A percentile compares a stretch with the other conserved stretches of the same genome.
Evolutionary conservation across 2,888 invertebrate genomes (phyloP).

Genomic region (Drosophila subquinaria): DNA sequence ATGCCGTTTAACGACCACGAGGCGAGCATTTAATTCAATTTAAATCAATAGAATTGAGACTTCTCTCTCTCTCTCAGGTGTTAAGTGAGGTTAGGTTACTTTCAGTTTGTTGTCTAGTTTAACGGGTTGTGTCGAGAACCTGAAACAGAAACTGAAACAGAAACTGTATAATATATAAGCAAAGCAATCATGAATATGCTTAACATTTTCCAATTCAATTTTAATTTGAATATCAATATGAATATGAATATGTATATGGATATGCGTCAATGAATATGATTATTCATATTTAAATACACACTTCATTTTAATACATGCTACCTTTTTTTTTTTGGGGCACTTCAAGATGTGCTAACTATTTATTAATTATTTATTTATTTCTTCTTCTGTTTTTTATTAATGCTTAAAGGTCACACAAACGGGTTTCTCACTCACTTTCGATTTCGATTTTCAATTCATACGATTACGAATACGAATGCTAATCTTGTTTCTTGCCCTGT

Average conservation of each 20-base stretch:
- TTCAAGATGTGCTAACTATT: slow-evolving; percentile 69
- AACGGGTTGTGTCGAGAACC: slow-evolving; percentile 57
- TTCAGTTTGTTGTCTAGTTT: slow-evolving; percentile 44
- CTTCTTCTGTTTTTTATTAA: slow-evolving; percentile 54
- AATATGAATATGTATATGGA: not conserved
- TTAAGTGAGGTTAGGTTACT: slow-evolving; percentile 38
- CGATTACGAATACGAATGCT: slow-evolving; percentile 47
- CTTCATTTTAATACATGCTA: slow-evolving; percentile 16
- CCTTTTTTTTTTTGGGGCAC: slow-evolving; percentile 19
- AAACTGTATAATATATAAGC: slow-evolving; percentile 15
- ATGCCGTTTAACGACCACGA: slow-evolving; percentile 47
- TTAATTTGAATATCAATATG: slow-evolving; percentile 19
- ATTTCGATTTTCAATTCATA: slow-evolving; percentile 67
- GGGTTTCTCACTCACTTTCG: slow-evolving; percentile 42
- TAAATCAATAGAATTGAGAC: slow-evolving; percentile 33
- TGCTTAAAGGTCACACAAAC: slow-evolving; percentile 75
- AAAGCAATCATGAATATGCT: slow-evolving; percentile 22
- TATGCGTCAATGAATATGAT: slow-evolving; percentile 6
- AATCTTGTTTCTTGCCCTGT: slow-evolving; percentile 15
- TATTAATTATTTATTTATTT: slow-evolving; percentile 8
- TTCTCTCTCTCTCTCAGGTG: slow-evolving; percentile 28
- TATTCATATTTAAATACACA: slow-evolving; percentile 12
- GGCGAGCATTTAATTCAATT: slow-evolving; percentile 21
- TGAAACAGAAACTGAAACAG: slow-evolving; percentile 13
- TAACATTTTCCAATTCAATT: slow-evolving; percentile 8